These are phyloP conservation scores for Erpetoichthys calabaricus DNA, from an alignment of 2,797 vertebrate species.

Conservation along the genomic window DNA sequence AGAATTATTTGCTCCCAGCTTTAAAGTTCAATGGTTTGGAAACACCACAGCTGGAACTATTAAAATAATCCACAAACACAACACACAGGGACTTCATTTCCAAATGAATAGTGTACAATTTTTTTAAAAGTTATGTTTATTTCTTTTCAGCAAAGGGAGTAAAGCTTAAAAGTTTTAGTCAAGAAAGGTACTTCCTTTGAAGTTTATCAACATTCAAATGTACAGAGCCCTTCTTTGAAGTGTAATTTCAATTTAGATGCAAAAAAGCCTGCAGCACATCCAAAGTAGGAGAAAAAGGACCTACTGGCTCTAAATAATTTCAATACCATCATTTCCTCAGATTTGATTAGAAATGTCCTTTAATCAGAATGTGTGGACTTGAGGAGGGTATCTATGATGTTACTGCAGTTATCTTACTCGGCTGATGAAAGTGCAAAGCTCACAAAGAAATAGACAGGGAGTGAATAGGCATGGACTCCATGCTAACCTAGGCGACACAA, in stretches of 20 bases:
- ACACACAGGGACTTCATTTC: no score
- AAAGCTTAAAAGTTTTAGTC: background rate
- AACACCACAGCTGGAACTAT: no score
- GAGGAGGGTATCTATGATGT: background rate
- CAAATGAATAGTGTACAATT: no score
- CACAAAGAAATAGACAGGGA: no score
- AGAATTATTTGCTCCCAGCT: no score
- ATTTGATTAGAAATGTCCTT: conserved; percentile 13
- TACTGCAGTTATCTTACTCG: background rate
- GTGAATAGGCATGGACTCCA: no score
- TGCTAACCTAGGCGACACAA: no score
- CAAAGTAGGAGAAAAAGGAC: background rate
- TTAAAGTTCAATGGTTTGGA: no score
- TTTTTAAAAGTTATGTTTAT: background rate
- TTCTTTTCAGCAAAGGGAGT: background rate
- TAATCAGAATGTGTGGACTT: conserved; percentile 7
- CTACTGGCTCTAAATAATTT: conserved; percentile 9
- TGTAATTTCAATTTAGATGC: conserved; percentile 7
- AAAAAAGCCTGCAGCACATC: conserved; percentile 7
- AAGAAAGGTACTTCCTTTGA: conserved; percentile 5
- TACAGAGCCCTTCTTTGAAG: conserved; percentile 4
- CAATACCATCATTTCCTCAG: conserved; percentile 14
- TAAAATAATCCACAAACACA: no score
- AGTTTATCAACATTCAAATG: conserved; percentile 3
- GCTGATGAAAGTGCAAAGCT: conserved; percentile 4